Evolutionary conservation across 2,888 invertebrate species (phyloP), one percentile per base, ranked within the genome.

Genomic region (Sceliomorpha sp.): DNA sequence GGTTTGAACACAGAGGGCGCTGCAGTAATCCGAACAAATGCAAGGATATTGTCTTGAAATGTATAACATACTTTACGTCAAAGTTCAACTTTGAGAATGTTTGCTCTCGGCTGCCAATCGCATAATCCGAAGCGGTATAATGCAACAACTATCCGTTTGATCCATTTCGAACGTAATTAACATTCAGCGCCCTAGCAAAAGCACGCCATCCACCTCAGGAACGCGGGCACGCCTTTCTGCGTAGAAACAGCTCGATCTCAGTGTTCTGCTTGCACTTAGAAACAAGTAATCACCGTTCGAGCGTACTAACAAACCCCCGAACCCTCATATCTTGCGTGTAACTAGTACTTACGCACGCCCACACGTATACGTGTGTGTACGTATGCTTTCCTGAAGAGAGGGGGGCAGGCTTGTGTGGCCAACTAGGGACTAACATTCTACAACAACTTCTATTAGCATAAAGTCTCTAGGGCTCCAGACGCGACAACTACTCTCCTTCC

Each of bases 371-470:
- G 53, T 45, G 14, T 9, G 51, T 55, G 39, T 50, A 40, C 44
- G 56, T 56, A 26, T 8, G 37, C 15, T 60, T 27, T n/a, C 29
- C 36, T 20, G 26, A 53, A 27, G 42, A 58, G 36, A 47, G 36
- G 44, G 60, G 53, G 55, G 55, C 48, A 34, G 47, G 63, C 29
- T 58, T 40, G 48, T 36, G 62, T 51, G 59, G 53, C 66, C 62
- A 60, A 62, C 74, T 55, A 60, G 68, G 66, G 72, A 56, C 59
- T 62, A 20, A 55, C 64, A 64, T 70, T 76, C 73, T 75, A 68
- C 75, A 79, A 77, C 77, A 79, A 78, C 76, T 80, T 79, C 78
- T 81, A 82, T 82, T 80, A 82, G 79, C 82, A 81, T 82, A 82
- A 82, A 79, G 80, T 79, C 79, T 78, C 74, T 63, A 55, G 76